Conservation (phyloP, 2,888 invertebrate genomes). For the Habrosyne pyritoides region DNA sequence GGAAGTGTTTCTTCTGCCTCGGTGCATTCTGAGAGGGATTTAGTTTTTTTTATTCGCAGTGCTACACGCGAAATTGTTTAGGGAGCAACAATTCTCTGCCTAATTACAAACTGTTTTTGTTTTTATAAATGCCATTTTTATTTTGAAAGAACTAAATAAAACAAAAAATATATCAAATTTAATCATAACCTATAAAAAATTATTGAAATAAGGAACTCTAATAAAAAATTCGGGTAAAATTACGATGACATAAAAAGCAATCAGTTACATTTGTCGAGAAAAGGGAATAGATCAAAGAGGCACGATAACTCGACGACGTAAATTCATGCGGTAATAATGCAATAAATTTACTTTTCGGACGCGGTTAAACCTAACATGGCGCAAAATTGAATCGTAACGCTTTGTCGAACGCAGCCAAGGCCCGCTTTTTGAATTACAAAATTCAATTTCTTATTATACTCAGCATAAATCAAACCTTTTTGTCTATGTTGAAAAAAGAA, state of each 20-base stretch:
- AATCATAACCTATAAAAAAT: no score
- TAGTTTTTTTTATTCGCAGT: conserved; percentile 39
- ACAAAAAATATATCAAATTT: neutral
- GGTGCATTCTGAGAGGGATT: conserved; percentile 56
- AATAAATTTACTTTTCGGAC: conserved; percentile 66
- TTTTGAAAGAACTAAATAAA: no score
- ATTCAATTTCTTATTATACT: conserved; percentile 63
- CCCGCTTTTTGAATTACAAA: conserved; percentile 62
- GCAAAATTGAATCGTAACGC: conserved; percentile 73
- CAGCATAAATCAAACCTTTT: conserved; percentile 50
- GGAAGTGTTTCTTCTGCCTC: conserved; percentile 77
- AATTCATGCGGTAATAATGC: conserved; percentile 65
- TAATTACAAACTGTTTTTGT: neutral
- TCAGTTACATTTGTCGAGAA: conserved; percentile 47
- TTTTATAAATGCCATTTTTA: no score
- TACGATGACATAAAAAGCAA: conserved; percentile 59
- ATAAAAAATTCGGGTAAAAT: conserved; percentile 32
- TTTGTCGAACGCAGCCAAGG: conserved; percentile 44
- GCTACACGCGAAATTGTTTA: conserved; percentile 38
- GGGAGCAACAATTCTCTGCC: conserved; percentile 27
- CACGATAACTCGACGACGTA: conserved; percentile 42
- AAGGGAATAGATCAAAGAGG: conserved; percentile 65
- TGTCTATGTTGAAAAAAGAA: conserved; percentile 9
- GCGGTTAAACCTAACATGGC: conserved; percentile 53
- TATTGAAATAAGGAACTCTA: neutral